Base-by-base conservation (phyloP, 2,888 invertebrate genomes). In the Cosmopolites sordidus region DNA sequence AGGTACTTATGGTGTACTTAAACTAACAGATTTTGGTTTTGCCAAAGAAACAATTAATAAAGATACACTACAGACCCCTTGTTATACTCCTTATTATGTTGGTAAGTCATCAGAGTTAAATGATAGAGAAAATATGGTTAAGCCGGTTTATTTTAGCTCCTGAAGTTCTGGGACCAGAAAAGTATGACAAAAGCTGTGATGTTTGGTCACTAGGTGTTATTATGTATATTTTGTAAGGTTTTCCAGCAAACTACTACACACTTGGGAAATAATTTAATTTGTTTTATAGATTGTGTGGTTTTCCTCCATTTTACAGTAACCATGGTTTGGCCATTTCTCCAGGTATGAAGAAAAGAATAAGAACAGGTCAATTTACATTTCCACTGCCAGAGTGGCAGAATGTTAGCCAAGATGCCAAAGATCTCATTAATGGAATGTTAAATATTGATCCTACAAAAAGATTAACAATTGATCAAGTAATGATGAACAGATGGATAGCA, bases 131-230 rank as follows among this genome's bases (percentile, higher is more conserved):
- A 43, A 15, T 27, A 1, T 1, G 39, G 18, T 11, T 44, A 27
- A 43, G 43, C 18, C n/a, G 6, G 16, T 45, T 44, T 39, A 42
- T 54, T 67, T 72, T 46, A 74, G 75, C 75, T 48, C 75, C 75
- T 22, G 75, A 97, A 83, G 95, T 98, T 3, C 77, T 98, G 48
- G 96, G 96, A 1, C 92, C 96, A 3, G 94, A 95, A 73, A 97
- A 95, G 70, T 99, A 98, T 72, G 98, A 98, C 77, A 97, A 95
- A 73, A 95, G 95, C 62, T 99, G 99, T 78, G 99, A 99, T 79
- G 89, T 99, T 70, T 99, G 99, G 98, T 96, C 97, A 0, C 77
- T 99, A 54, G 98, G 98, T 16, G 98, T 99, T 18, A 98, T 99
- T 58, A 98, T 97, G 94, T 99, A 99, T 74, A 99, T 99, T 67